Base-by-base conservation (phyloP, 1,140 invertebrate genomes). In the Penaeus indicus region DNA sequence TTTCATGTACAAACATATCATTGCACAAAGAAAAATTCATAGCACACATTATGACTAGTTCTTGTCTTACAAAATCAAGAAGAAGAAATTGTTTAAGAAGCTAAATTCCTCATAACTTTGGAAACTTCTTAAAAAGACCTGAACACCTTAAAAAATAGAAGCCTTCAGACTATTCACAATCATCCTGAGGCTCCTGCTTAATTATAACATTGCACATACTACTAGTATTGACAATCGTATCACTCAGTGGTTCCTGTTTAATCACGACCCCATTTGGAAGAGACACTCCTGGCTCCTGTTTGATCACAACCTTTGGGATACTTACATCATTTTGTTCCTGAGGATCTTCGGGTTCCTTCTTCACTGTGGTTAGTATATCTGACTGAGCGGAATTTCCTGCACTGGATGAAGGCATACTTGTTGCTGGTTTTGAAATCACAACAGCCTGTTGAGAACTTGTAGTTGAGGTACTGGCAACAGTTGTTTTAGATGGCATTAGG, bases 171-270 rank as follows among this genome's bases (percentile, higher is more conserved):
- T 54, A 54, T 54, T 54, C 54, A 54, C 10, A 54, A 54, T 54
- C 54, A 54, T 88, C 86, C 67, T 84, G 80, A 32, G 86, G 86
- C 42, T 88, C 86, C 54, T 88, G 86, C 61, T 88, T 88, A 21
- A 88, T 88, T 47, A 38, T n/a, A 72, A 88, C 61, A 84, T 84
- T 88, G 32, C 69, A 38, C 21, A 84, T 63, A 61, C 54, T 81
- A 84, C 21, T 77, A 38, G 25, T 64, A n/a, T 7, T 77, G 22
- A 47, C 18, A 22, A 79, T 47, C 1, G 69, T 38, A 42, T 83
- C 81, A 83, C 84, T 81, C 5, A 75, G 21, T 10, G 86, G 86
- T 64, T 88, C 86, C 54, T 88, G 86, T 47, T 88, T 88, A 25
- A 88, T 84, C 32, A 88, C 38, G 21, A 83, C 54, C 25, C 47